phyloP scores from a whole-genome alignment of 2,888 invertebrate genomes.

The Leptinotarsa peninsularis region DNA sequence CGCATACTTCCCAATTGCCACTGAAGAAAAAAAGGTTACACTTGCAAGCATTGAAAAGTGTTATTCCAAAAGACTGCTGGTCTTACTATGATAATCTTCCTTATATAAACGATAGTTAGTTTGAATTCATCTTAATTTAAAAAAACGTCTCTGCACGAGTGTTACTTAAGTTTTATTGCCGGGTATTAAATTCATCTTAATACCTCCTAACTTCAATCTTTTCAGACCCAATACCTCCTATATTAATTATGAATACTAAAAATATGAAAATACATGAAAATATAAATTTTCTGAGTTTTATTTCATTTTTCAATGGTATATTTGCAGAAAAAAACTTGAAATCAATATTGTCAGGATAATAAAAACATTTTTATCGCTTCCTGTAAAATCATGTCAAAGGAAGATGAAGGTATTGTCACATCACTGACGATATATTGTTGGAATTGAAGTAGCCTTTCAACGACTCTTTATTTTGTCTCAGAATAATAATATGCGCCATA shows the following conservation, averaged over 20 bases:
- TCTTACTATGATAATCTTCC: neutral
- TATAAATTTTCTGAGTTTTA: too few relatives aligned
- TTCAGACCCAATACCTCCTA: conserved; percentile 25
- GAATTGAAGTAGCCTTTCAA: conserved; percentile 7
- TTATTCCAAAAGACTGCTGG: neutral
- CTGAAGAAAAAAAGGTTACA: conserved; percentile 24
- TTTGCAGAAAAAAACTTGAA: conserved; percentile 7
- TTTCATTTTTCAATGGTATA: too few relatives aligned
- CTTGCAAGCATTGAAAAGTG: conserved; percentile 24
- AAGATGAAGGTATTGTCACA: neutral
- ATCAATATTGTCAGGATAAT: conserved; percentile 4
- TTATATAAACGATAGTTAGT: neutral
- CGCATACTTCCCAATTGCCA: conserved; percentile 28
- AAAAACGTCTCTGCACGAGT: neutral
- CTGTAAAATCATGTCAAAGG: neutral
- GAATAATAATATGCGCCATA: neutral
- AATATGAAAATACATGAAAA: too few relatives aligned
- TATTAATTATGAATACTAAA: neutral
- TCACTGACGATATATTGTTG: neutral
- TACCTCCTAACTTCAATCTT: conserved; percentile 11
- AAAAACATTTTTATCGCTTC: conserved; percentile 6
- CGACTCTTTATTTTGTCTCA: neutral
- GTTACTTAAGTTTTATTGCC: neutral
- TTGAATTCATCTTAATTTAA: neutral
- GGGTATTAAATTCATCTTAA: neutral